phyloP scores from a whole-genome alignment of 2,113 vertebrate genomes.

The Gracilinanus agilis region DNA sequence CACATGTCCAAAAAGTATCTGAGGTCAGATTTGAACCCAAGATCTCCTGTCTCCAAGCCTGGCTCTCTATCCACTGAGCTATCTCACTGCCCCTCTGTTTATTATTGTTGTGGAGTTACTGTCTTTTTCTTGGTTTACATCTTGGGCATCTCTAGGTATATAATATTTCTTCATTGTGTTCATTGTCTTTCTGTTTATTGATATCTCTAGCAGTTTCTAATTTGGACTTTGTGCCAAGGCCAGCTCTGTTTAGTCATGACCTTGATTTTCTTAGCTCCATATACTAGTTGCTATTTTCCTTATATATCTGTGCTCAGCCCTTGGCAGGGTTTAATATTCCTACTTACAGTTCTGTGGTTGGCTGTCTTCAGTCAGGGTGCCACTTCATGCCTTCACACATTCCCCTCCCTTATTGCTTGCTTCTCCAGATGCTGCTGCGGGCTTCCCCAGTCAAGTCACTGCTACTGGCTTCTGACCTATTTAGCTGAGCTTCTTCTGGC shows the following conservation, averaged over 20 bases:
- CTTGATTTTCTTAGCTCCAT: neutral
- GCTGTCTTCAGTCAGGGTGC: neutral
- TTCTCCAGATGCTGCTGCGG: neutral
- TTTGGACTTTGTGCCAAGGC: neutral
- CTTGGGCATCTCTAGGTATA: neutral
- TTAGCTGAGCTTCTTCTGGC: neutral
- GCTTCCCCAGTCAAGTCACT: neutral
- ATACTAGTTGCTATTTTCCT: neutral
- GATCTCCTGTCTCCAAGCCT: no score
- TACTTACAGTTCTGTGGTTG: neutral
- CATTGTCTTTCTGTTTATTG: neutral
- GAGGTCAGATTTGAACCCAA: no score
- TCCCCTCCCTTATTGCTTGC: neutral
- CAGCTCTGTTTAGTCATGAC: neutral
- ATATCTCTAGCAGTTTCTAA: neutral
- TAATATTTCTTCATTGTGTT: neutral
- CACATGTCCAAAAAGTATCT: no score
- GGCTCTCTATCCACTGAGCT: no score
- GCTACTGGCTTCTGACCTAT: neutral
- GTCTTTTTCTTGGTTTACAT: neutral
- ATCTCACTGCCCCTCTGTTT: neutral
- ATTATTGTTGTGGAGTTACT: neutral
- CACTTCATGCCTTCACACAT: neutral
- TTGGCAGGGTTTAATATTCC: neutral
- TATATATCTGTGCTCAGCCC: neutral